A percentile compares a stretch with the other conserved stretches of the same genome.
Evolutionary conservation across 2,113 vertebrate species (phyloP).

Genomic region (Lota lota): DNA sequence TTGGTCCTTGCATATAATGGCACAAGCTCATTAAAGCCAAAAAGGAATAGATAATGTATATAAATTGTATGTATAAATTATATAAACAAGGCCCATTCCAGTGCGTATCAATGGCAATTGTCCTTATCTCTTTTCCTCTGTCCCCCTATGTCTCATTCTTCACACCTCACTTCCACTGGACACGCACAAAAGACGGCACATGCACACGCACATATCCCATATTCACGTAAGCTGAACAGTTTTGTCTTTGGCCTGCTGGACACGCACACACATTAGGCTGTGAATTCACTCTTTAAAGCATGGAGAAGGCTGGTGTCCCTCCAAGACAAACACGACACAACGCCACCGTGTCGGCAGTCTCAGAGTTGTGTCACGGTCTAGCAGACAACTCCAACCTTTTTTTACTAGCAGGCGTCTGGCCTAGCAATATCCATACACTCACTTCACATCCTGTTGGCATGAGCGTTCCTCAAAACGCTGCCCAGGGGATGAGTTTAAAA

Average conservation of each 20-base stretch:
- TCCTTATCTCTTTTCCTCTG: conserved; percentile 11
- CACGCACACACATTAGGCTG: conserved; percentile 40
- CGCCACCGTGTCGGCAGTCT: conserved; percentile 59
- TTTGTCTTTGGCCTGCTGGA: conserved; percentile 4
- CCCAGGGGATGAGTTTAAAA: conserved; percentile 63
- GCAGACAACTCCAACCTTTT: conserved; percentile 48
- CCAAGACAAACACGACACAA: conserved; percentile 60
- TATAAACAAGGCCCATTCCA: neutral
- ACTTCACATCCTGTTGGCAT: conserved; percentile 67
- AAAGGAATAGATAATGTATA: no score
- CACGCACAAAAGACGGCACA: no score
- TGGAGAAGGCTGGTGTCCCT: conserved; percentile 67
- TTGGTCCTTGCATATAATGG: neutral
- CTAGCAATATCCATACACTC: conserved; percentile 42
- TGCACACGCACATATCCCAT: no score
- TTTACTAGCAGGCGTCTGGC: conserved; percentile 46
- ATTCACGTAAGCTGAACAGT: no score
- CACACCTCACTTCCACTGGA: conserved; percentile 22
- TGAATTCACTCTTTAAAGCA: conserved; percentile 56
- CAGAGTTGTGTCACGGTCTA: conserved; percentile 61
- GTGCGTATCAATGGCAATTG: neutral
- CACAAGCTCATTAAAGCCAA: neutral
- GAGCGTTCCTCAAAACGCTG: conserved; percentile 41
- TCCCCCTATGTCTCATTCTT: neutral
- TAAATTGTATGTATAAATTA: no score